These are phyloP conservation scores for Limenitis camilla DNA, from an alignment of 2,888 invertebrate genomes.

Conservation along the genomic window DNA sequence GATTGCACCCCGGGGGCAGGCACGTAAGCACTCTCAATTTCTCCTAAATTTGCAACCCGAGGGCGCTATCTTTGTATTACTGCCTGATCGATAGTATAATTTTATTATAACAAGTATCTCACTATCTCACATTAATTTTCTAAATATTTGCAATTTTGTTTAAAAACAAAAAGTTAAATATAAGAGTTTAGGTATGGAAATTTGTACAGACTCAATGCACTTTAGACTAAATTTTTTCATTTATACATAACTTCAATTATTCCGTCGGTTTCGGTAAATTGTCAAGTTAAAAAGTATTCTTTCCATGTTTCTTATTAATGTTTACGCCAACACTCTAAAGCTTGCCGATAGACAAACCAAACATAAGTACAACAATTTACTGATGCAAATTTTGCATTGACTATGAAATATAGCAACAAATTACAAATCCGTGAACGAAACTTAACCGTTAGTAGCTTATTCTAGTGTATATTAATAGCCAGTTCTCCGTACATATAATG, in stretches of 20 bases:
- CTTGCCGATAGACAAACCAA: too few relatives aligned
- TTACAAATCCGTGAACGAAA: slow-evolving; percentile 7
- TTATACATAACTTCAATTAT: too few relatives aligned
- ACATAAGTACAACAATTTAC: too few relatives aligned
- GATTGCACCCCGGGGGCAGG: slow-evolving; percentile 51
- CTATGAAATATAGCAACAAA: slow-evolving; percentile 1
- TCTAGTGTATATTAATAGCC: slow-evolving; percentile 24
- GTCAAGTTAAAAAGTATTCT: too few relatives aligned
- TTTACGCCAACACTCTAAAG: too few relatives aligned
- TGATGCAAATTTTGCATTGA: neutral
- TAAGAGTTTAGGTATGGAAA: too few relatives aligned
- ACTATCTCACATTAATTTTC: slow-evolving; percentile 41
- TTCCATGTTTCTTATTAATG: too few relatives aligned
- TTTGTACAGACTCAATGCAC: too few relatives aligned
- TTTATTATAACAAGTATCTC: slow-evolving; percentile 54
- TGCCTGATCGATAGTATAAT: slow-evolving; percentile 68
- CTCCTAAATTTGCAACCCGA: slow-evolving; percentile 65
- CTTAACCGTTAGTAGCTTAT: slow-evolving; percentile 12
- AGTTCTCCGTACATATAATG: slow-evolving; percentile 27
- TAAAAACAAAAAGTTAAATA: neutral
- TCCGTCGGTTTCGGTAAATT: too few relatives aligned
- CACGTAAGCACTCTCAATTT: slow-evolving; percentile 65
- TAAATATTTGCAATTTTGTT: neutral
- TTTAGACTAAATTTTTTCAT: too few relatives aligned
- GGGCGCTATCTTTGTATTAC: slow-evolving; percentile 62